Evolutionary conservation across 2,797 vertebrate genomes (phyloP), one percentile per base, ranked within the genome.

Genomic region (Macroramphosus scolopax): DNA sequence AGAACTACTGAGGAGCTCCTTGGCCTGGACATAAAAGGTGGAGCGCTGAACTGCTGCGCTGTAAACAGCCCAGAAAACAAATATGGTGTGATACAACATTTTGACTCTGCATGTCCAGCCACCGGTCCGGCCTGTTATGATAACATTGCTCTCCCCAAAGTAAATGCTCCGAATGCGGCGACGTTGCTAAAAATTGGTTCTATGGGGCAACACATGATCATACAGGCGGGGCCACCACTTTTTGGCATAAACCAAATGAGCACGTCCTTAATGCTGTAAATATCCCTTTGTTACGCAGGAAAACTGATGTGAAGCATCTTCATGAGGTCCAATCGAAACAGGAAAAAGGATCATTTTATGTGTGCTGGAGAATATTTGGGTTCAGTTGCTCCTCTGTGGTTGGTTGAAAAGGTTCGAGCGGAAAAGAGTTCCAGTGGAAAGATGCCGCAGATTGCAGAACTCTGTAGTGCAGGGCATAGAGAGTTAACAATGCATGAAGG

Each of bases 401-500:
- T 13, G 34, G 45, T 24, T 35, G 37, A 41, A 36, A 14, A 6
- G 26, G 44, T 64, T n/a, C n/a, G n/a, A n/a, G n/a, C n/a, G 68
- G 75, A 74, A 79, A 75, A 54, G 46, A 52, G 57, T n/a, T n/a
- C n/a, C n/a, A n/a, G n/a, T n/a, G n/a, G n/a, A n/a, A n/a, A n/a
- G n/a, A n/a, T n/a, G n/a, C n/a, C n/a, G n/a, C n/a, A n/a, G n/a
- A n/a, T n/a, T n/a, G n/a, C 63, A 55, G 58, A 37, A 34, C 46
- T 56, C 40, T 58, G 65, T 56, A 54, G 31, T 63, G 48, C 59
- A 68, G 66, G 39, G 61, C 51, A 58, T 51, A 51, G 33, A 68
- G 61, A 59, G 63, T 75, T 72, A 79, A 64, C 62, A 51, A 30
- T 28, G 58, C 78, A 75, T 64, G 58, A 65, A 57, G 41, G 59